phyloP scores from a whole-genome alignment of 2,113 vertebrate species.

The Pantherophis guttatus region DNA sequence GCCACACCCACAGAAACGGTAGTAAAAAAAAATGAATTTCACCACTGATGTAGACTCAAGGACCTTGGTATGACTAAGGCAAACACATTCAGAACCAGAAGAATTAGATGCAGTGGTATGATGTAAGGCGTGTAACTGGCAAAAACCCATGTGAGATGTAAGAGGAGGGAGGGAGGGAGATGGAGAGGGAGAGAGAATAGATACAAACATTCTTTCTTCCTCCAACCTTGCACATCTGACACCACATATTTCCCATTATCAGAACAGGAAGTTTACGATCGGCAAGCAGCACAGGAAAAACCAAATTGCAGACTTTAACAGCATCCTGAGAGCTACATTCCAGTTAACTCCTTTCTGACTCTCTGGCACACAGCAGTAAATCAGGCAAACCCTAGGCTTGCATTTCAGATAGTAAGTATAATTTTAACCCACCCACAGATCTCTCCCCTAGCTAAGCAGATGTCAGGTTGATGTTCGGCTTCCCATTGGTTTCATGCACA shows the following conservation, averaged over 20 bases:
- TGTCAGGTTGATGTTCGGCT: not conserved
- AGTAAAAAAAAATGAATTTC: too few species aligned
- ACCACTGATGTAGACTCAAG: not conserved
- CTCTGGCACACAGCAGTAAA: not conserved
- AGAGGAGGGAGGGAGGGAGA: not conserved
- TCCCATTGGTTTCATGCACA: not conserved
- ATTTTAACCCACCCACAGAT: not conserved
- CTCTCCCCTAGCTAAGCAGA: not conserved
- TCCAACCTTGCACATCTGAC: conserved; percentile 6
- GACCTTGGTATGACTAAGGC: not conserved
- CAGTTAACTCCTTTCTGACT: conserved; percentile 3
- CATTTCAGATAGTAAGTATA: not conserved
- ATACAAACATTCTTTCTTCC: not conserved
- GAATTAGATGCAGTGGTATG: not conserved
- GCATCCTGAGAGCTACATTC: not conserved
- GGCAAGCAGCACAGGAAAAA: not conserved
- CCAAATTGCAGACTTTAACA: not conserved
- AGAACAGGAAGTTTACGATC: not conserved
- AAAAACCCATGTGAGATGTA: not conserved
- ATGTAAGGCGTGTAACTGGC: not conserved
- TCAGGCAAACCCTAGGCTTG: not conserved
- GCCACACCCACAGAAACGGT: too few species aligned
- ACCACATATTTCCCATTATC: not conserved
- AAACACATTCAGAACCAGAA: not conserved
- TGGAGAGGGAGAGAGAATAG: not conserved